These are phyloP conservation scores for Nibea coibor DNA, from an alignment of 2,113 vertebrate genomes.

Conservation along the genomic window DNA sequence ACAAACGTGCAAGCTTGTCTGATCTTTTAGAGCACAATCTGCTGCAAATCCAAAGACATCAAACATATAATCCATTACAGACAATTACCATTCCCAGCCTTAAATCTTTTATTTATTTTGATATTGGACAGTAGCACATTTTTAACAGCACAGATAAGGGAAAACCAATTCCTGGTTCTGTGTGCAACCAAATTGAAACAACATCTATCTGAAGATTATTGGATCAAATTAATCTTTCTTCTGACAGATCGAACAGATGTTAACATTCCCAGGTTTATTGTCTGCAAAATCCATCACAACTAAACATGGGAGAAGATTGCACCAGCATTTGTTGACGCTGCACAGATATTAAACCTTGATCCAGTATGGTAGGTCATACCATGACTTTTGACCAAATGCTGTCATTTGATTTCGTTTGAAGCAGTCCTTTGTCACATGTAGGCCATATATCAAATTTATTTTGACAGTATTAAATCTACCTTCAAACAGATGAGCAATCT, in stretches of 20 bases:
- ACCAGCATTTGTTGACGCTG: constrained; percentile 33
- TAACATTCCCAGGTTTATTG: constrained; percentile 61
- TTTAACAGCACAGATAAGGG: constrained; percentile 6
- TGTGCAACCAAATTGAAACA: constrained; percentile 33
- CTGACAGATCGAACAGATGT: constrained; percentile 53
- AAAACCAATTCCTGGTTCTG: constrained; percentile 26
- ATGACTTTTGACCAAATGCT: background rate
- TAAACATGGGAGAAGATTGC: constrained; percentile 17
- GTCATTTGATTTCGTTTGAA: background rate
- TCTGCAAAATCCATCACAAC: constrained; percentile 34
- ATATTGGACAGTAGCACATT: background rate
- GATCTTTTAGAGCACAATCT: background rate
- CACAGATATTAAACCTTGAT: constrained; percentile 32
- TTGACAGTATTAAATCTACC: too few species aligned
- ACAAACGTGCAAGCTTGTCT: background rate
- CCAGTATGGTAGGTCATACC: constrained; percentile 9
- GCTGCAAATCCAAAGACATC: constrained; percentile 20
- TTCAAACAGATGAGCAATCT: too few species aligned
- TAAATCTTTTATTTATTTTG: background rate
- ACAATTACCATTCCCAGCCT: background rate
- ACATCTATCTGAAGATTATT: constrained; percentile 35
- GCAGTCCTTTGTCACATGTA: background rate
- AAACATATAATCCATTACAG: background rate
- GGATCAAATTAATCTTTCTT: constrained; percentile 35
- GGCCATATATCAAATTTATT: background rate